Conservation (phyloP, 2,113 vertebrate species). For the Salminus brasiliensis region DNA sequence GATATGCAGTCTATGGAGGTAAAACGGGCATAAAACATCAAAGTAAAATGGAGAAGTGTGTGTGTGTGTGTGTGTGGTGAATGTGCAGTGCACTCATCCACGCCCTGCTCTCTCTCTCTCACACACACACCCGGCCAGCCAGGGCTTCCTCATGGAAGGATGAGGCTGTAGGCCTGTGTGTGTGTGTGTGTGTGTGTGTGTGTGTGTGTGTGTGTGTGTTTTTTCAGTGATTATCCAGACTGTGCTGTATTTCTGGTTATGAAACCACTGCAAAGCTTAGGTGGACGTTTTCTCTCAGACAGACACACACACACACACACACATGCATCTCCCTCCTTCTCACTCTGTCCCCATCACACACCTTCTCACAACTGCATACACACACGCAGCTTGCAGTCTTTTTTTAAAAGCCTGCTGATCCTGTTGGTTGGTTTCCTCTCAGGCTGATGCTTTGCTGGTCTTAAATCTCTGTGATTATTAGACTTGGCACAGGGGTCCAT, state of each 20-base stretch:
- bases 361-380: not conserved
- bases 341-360: not conserved
- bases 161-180: not conserved
- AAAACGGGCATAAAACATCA: not conserved
- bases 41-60: not conserved
- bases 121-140: not conserved
- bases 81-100: constrained; percentile 23
- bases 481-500: constrained; percentile 18
- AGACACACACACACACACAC: not conserved
- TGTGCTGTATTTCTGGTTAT: too few species aligned
- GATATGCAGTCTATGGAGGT: not conserved
- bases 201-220: too few species aligned
- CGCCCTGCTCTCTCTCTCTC: too few species aligned
- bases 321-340: not conserved
- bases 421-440: constrained; percentile 18
- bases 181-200: not conserved
- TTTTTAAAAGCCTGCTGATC: not conserved
- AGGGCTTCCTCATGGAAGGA: not conserved
- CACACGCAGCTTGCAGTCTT: not conserved
- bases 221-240: too few species aligned
- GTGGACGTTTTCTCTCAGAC: not conserved
- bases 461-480: constrained; percentile 29
- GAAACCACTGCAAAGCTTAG: not conserved
- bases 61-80: not conserved
- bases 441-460: constrained; percentile 16